These are phyloP conservation scores for Athalia rosae DNA, from an alignment of 2,888 invertebrate species.

Conservation along the genomic window DNA sequence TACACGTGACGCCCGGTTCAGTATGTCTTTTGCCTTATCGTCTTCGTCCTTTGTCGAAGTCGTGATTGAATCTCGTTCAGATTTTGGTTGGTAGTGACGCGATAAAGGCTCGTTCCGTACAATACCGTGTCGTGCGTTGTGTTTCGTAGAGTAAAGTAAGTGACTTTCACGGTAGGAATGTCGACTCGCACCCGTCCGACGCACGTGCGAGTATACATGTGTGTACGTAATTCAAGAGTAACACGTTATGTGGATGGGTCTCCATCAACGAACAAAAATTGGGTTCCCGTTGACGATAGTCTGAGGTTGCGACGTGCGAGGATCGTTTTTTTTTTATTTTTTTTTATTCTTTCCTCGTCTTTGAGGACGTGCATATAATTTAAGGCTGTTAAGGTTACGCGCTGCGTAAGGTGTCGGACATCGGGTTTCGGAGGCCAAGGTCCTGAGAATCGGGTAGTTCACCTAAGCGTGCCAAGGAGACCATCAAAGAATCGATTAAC, in stretches of 20 bases:
- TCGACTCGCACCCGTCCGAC: slow-evolving; percentile 32
- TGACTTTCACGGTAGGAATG: slow-evolving; percentile 67
- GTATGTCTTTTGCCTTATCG: no score
- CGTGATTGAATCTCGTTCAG: no score
- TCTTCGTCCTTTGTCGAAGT: no score
- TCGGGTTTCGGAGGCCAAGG: slow-evolving; percentile 27
- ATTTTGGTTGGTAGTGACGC: background rate
- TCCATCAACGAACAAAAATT: no score
- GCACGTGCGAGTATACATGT: slow-evolving; percentile 8
- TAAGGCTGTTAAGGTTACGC: no score
- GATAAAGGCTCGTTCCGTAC: background rate
- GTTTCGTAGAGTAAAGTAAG: slow-evolving; percentile 51
- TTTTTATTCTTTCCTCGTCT: no score
- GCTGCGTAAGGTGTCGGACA: slow-evolving; percentile 10
- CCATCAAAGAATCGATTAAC: slow-evolving; percentile 24
- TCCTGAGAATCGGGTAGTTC: slow-evolving; percentile 29
- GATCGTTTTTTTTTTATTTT: no score
- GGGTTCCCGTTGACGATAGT: no score
- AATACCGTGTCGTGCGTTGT: background rate
- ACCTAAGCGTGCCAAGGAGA: slow-evolving; percentile 30
- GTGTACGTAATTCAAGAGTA: background rate
- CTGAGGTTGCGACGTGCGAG: no score
- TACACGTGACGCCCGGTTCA: no score
- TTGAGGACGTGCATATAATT: background rate
- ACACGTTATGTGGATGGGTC: background rate